A percentile compares a stretch with the other conserved stretches of the same genome.
Conservation (phyloP, 1,140 invertebrate genomes). For the Archivesica marissinica region DNA sequence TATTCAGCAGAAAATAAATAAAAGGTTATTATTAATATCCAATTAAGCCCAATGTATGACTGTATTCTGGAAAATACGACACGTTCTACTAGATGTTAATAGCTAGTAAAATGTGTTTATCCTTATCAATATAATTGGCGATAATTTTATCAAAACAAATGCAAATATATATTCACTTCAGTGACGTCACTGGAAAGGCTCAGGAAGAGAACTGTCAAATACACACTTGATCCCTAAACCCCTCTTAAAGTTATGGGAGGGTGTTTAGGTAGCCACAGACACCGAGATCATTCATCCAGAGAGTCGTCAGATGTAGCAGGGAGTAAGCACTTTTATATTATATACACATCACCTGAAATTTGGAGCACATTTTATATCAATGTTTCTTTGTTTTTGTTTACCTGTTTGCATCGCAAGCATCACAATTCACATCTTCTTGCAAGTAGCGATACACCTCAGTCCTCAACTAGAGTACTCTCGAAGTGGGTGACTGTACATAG, state of each 20-base stretch:
- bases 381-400: no score
- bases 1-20: constrained; percentile 26
- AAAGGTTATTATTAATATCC: not conserved
- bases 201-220: constrained; percentile 50
- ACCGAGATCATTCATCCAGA: constrained; percentile 54
- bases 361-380: no score
- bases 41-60: not conserved
- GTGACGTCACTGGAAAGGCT: constrained; percentile 37
- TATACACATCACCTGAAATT: no score
- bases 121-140: no score
- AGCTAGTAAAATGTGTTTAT: no score
- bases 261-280: constrained; percentile 59
- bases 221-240: constrained; percentile 17
- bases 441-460: no score
- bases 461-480: no score
- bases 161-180: constrained; percentile 17
- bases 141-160: constrained; percentile 3
- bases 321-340: no score
- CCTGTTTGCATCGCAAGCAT: no score
- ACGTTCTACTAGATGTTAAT: not conserved
- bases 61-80: not conserved
- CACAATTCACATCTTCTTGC: no score
- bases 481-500: no score
- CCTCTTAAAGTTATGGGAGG: constrained; percentile 56
- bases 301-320: constrained; percentile 63